Conservation (phyloP, 2,888 invertebrate species). For the Smittia sp. region DNA sequence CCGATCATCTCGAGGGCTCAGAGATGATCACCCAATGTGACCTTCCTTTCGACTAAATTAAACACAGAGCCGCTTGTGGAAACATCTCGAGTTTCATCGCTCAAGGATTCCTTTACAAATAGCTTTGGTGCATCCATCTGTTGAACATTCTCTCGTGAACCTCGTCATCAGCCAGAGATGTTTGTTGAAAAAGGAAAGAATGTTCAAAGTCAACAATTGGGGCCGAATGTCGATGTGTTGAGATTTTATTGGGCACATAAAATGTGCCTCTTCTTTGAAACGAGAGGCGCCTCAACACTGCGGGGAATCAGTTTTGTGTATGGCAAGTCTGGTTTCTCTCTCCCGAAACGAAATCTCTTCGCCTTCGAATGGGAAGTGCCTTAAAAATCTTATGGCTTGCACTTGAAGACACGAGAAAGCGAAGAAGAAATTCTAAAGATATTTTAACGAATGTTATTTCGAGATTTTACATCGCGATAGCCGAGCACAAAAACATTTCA, state of each 20-base stretch:
- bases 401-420: constrained; percentile 13
- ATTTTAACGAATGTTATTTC: constrained; percentile 36
- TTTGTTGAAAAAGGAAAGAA: constrained; percentile 26
- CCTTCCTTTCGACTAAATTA: constrained; percentile 28
- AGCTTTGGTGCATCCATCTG: constrained; percentile 32
- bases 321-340: constrained; percentile 7
- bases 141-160: constrained; percentile 25
- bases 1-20: constrained; percentile 2
- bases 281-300: constrained; percentile 33
- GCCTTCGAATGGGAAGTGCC: constrained; percentile 18
- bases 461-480: constrained; percentile 37
- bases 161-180: constrained; percentile 21
- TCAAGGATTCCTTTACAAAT: constrained; percentile 10
- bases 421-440: neutral
- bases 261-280: constrained; percentile 10
- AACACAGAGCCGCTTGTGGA: constrained; percentile 25
- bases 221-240: constrained; percentile 8
- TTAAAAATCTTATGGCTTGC: constrained; percentile 22
- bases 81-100: constrained; percentile 30
- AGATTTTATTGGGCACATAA: constrained; percentile 37
- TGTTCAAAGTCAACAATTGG: constrained; percentile 37
- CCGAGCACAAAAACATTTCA: constrained; percentile 16
- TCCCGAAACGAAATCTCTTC: neutral
- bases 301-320: constrained; percentile 23
- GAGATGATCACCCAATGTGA: constrained; percentile 32